Conservation (phyloP, 2,888 invertebrate species). For the Apotomis turbidana region DNA sequence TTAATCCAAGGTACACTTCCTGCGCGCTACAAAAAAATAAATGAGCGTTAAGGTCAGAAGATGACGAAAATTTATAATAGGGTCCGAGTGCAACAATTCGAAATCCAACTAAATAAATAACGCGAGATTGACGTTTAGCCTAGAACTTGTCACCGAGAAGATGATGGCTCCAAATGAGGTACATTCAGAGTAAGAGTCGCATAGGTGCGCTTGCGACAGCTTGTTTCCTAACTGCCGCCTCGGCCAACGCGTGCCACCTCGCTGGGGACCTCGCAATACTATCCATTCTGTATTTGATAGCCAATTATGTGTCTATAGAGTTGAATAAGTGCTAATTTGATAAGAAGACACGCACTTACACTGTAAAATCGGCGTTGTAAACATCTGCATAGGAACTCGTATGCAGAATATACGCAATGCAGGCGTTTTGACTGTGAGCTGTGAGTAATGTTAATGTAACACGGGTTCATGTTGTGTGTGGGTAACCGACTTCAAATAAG, state of each 20-base stretch:
- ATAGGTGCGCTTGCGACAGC: slow-evolving; percentile 52
- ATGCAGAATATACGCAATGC: too few species aligned
- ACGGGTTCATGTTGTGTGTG: too few species aligned
- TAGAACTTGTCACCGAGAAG: slow-evolving; percentile 63
- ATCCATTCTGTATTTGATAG: slow-evolving; percentile 3
- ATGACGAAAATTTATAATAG: slow-evolving; percentile 39
- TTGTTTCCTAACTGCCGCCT: slow-evolving; percentile 44
- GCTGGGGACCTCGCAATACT: slow-evolving; percentile 9
- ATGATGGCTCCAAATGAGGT: slow-evolving; percentile 60
- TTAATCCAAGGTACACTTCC: background rate
- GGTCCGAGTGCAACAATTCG: slow-evolving; percentile 24
- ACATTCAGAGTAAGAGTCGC: slow-evolving; percentile 59
- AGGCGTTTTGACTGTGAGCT: too few species aligned
- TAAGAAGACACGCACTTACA: background rate
- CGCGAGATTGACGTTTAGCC: slow-evolving; percentile 57
- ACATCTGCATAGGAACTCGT: background rate
- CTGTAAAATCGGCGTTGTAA: background rate
- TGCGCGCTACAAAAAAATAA: slow-evolving; percentile 31
- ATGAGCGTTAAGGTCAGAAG: slow-evolving; percentile 40
- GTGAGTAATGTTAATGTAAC: too few species aligned
- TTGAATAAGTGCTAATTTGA: background rate
- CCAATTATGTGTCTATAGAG: background rate
- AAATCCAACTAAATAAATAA: slow-evolving; percentile 45
- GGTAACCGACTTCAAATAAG: too few species aligned
- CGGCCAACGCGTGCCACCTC: slow-evolving; percentile 22